Conservation (phyloP, 2,888 invertebrate genomes). For the Sialis lutaria region DNA sequence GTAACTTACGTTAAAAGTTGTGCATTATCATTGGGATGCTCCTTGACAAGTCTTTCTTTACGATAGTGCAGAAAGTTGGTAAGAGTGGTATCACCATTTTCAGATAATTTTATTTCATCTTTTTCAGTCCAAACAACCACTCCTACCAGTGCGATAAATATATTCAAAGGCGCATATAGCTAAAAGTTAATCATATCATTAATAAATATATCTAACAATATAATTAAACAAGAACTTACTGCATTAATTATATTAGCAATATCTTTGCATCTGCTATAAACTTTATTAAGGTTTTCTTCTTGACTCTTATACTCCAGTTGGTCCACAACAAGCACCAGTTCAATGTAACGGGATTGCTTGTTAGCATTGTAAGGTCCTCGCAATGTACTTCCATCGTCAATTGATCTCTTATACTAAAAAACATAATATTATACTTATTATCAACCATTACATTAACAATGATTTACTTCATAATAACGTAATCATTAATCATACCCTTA, state of each 20-base stretch:
- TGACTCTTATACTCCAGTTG: slow-evolving; percentile 68
- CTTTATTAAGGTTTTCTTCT: slow-evolving; percentile 50
- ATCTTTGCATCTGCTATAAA: slow-evolving; percentile 74
- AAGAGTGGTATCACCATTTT: slow-evolving; percentile 76
- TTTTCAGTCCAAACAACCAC: slow-evolving; percentile 88
- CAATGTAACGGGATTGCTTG: slow-evolving; percentile 71
- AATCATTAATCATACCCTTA: slow-evolving; percentile 37
- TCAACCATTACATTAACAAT: slow-evolving; percentile 5
- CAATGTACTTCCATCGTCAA: slow-evolving; percentile 35
- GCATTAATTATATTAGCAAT: slow-evolving; percentile 93
- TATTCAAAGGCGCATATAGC: slow-evolving; percentile 89
- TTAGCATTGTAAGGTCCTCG: slow-evolving; percentile 78
- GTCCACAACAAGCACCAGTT: slow-evolving; percentile 78
- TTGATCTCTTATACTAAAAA: slow-evolving; percentile 53
- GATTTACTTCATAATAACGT: neutral
- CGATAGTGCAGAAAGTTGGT: slow-evolving; percentile 84
- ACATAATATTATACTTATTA: slow-evolving; percentile 9
- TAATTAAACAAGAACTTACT: slow-evolving; percentile 37
- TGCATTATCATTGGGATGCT: slow-evolving; percentile 92
- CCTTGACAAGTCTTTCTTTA: slow-evolving; percentile 52
- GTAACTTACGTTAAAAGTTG: slow-evolving; percentile 78
- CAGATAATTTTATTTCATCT: slow-evolving; percentile 67
- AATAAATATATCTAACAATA: neutral
- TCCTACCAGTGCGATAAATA: slow-evolving; percentile 91
- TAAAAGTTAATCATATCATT: slow-evolving; percentile 25